A percentile compares a stretch with the other conserved stretches of the same genome.
phyloP scores from a whole-genome alignment of 2,888 invertebrate species.

The Rhagonycha lutea region DNA sequence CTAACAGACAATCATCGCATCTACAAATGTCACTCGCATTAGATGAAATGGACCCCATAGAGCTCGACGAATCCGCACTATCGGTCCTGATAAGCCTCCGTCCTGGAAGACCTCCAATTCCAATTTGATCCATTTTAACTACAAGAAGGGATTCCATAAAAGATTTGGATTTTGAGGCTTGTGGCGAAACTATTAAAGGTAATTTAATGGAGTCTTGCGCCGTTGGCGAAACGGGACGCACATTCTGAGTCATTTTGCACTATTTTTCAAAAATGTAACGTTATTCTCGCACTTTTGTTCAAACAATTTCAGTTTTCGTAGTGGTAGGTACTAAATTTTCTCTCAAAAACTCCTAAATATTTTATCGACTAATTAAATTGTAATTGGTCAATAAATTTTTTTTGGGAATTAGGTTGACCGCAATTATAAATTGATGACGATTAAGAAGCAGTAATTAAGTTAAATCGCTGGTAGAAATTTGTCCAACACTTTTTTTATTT shows the following conservation, averaged over 20 bases:
- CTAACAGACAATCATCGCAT: conserved; percentile 82
- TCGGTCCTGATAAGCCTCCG: conserved; percentile 69
- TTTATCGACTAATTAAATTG: not conserved
- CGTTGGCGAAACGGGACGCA: conserved; percentile 17
- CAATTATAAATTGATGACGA: not conserved
- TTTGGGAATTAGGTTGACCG: not conserved
- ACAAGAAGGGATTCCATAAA: conserved; percentile 81
- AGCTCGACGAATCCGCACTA: conserved; percentile 68
- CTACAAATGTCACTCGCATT: conserved; percentile 75
- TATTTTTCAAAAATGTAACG: not conserved
- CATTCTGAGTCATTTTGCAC: conserved; percentile 17
- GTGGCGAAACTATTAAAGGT: conserved; percentile 35
- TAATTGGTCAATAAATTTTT: not conserved
- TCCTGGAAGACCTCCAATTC: conserved; percentile 52
- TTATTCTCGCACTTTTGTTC: not conserved
- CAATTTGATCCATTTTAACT: conserved; percentile 79
- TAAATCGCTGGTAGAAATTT: not conserved
- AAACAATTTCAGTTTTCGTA: too few species aligned
- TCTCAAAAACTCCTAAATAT: not conserved
- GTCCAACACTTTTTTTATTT: too few species aligned
- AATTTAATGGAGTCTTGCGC: conserved; percentile 5
- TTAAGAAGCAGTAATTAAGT: not conserved
- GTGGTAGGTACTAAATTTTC: too few species aligned
- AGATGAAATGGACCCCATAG: conserved; percentile 71
- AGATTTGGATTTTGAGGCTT: conserved; percentile 68